Percentiles rank a stretch among this genome's conserved stretches.
Evolutionary conservation across 2,888 invertebrate species (phyloP).

Genomic region (Chymomyza amoena): DNA sequence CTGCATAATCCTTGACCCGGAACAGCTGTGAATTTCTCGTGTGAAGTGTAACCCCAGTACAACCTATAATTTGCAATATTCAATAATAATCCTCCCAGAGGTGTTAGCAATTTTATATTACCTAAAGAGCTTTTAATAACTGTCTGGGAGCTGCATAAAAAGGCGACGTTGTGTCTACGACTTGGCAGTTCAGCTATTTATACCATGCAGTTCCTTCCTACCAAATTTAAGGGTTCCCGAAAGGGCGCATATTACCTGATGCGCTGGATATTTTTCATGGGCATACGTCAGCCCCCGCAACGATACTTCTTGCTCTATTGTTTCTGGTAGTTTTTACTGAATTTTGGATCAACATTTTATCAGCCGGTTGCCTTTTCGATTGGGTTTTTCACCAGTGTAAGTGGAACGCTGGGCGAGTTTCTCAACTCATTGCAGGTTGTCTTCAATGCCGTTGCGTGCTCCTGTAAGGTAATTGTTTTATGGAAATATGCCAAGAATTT

Average conservation of each 20-base stretch:
- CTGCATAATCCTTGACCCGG: too few species aligned
- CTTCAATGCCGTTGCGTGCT: constrained; percentile 36
- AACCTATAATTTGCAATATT: too few species aligned
- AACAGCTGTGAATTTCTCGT: too few species aligned
- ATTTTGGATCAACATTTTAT: neutral
- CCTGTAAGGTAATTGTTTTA: constrained; percentile 31
- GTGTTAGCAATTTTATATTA: too few species aligned
- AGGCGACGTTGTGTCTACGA: too few species aligned
- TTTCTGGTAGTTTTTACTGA: neutral
- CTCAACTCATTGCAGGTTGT: constrained; percentile 39
- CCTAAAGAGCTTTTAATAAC: too few species aligned
- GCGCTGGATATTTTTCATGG: constrained; percentile 4
- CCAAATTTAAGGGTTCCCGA: neutral
- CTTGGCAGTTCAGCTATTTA: too few species aligned
- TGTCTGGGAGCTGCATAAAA: too few species aligned
- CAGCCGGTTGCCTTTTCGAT: constrained; percentile 14
- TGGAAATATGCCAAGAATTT: constrained; percentile 23
- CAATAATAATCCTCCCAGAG: too few species aligned
- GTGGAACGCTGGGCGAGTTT: constrained; percentile 35
- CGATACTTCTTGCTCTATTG: neutral
- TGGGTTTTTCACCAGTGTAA: neutral
- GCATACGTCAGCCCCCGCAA: constrained; percentile 2
- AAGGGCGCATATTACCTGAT: constrained; percentile 3
- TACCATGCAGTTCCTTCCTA: neutral
- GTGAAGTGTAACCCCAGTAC: too few species aligned